Conservation (phyloP, 2,797 vertebrate species). For the Characodon lateralis region DNA sequence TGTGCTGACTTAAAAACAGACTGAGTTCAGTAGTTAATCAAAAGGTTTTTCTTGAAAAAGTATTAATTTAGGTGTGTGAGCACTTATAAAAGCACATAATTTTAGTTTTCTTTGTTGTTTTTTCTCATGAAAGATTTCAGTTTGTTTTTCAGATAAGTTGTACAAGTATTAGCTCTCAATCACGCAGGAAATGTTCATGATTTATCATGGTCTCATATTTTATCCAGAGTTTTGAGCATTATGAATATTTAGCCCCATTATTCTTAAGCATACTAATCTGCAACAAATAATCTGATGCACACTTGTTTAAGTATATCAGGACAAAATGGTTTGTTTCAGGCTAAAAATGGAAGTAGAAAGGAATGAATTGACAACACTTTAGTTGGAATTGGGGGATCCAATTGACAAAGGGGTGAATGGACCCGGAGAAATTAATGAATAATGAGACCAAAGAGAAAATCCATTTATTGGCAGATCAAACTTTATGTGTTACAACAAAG, state of each 20-base stretch:
- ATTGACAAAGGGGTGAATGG: background rate
- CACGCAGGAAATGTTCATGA: background rate
- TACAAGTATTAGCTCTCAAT: background rate
- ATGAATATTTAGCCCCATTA: background rate
- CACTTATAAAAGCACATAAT: background rate
- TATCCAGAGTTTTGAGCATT: background rate
- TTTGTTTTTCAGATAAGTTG: background rate
- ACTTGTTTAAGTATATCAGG: background rate
- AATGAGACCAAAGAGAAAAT: background rate
- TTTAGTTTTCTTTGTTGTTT: background rate
- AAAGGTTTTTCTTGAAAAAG: background rate
- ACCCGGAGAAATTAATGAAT: background rate
- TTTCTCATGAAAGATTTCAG: background rate
- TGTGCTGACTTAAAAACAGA: background rate
- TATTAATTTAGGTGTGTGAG: background rate
- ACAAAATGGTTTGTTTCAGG: background rate
- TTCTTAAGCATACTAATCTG: background rate
- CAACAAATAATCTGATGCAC: background rate
- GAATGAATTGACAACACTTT: background rate
- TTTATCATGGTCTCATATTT: background rate
- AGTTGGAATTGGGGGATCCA: background rate
- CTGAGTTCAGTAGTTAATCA: background rate
- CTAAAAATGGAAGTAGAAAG: background rate
- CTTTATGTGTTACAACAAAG: conserved; percentile 11
- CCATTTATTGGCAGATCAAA: background rate